Evolutionary conservation across 2,888 invertebrate species (phyloP), one percentile per base, ranked within the genome.

Genomic region (Catotricha subobsoleta): DNA sequence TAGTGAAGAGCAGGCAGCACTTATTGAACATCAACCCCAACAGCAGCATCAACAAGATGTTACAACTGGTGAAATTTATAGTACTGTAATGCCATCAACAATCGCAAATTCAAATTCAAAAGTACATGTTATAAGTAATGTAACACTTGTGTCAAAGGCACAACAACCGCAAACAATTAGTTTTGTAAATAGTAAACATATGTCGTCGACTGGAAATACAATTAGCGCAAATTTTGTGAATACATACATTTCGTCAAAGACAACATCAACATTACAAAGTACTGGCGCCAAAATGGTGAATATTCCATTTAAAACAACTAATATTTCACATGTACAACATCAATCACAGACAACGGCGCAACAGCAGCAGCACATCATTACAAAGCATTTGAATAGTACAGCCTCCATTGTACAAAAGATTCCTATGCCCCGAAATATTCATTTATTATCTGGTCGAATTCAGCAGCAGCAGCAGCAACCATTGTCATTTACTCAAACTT

Each of bases 101-200:
- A 42, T 30, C 28, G 25, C 21, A 29, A 38, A 47, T 46, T 40
- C 41, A 20, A 48, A 46, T 43, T 56, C 61, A 1, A 61, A 62
- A 48, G 52, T 62, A 38, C 46, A 61, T 45, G 57, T 61, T 10
- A 43, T 45, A 21, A 57, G 61, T 44, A 62, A 62, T 52, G 50
- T 62, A 43, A 59, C 61, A 20, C 57, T 62, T 40, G 48, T 61
- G 30, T 57, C 61, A 12, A 59, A 47, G 15, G 30, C 48, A 41
- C 33, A 40, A 20, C 35, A 41, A 8, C 49, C 51, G 39, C 54
- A 54, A 39, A 54, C 57, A 2, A 55, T 56, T 13, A 56, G 54
- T 44, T 29, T 41, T 50, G 52, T 56, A n/a, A 55, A 52, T 42
- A 51, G 54, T 2, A 56, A 56, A 43, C 52, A 50, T 46, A 42